phyloP scores from a whole-genome alignment of 2,888 invertebrate species.

The Chironomus tentans region DNA sequence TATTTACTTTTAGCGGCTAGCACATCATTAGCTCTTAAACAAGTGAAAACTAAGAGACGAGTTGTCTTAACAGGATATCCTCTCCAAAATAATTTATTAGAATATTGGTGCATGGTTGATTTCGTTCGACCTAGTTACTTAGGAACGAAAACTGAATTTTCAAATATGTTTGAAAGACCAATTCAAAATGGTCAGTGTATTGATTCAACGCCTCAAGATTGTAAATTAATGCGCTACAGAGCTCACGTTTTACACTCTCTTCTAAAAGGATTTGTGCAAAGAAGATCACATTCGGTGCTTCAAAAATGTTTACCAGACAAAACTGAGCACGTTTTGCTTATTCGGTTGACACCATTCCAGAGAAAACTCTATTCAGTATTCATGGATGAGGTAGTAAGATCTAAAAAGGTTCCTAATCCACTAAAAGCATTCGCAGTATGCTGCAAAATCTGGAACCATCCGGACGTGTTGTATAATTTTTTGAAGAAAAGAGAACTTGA shows the following conservation, averaged over 20 bases:
- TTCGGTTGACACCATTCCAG: slow-evolving; percentile 85
- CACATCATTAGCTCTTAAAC: slow-evolving; percentile 89
- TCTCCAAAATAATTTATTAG: slow-evolving; percentile 90
- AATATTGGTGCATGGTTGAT: slow-evolving; percentile 99
- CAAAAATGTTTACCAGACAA: slow-evolving; percentile 89
- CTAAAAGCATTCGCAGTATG: slow-evolving; percentile 97
- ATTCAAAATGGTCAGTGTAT: slow-evolving; percentile 98
- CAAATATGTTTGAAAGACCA: slow-evolving; percentile 97
- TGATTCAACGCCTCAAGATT: slow-evolving; percentile 91
- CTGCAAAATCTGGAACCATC: slow-evolving; percentile 97
- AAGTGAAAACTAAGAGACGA: slow-evolving; percentile 86
- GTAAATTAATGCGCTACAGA: slow-evolving; percentile 85
- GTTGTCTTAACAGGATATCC: slow-evolving; percentile 98
- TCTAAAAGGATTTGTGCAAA: slow-evolving; percentile 91
- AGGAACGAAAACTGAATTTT: slow-evolving; percentile 93
- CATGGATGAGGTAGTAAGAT: slow-evolving; percentile 84
- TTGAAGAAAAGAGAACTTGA: slow-evolving; percentile 67
- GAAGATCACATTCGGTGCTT: slow-evolving; percentile 86
- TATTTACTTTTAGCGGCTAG: slow-evolving; percentile 62
- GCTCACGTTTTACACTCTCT: slow-evolving; percentile 93
- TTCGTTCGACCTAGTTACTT: slow-evolving; percentile 96
- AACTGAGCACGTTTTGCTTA: slow-evolving; percentile 85
- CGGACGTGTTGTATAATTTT: slow-evolving; percentile 83
- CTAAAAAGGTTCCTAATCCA: slow-evolving; percentile 84
- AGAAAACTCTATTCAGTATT: slow-evolving; percentile 83